Evolutionary conservation across 1,140 invertebrate genomes (phyloP), one percentile per base, ranked within the genome.

Genomic region (Leptinotarsa defecta): DNA sequence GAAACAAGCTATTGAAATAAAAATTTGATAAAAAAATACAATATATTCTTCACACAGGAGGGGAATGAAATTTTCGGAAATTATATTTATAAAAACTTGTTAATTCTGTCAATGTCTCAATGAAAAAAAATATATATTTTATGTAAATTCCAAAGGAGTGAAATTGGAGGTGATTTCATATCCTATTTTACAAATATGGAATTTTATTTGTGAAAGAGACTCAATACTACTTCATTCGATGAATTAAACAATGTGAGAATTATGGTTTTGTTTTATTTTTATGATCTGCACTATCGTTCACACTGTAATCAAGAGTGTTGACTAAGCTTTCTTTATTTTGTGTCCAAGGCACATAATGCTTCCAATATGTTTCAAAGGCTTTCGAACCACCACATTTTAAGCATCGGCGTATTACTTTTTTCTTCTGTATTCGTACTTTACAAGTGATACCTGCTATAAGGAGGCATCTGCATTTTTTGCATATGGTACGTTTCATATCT

Each of bases 401-500:
- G 75, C 88, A 89, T 13, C 76, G 86, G 83, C 85, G 86, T 71
- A 84, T 75, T 48, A 89, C 81, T 74, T 86, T 85, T 75, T 85
- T 86, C 62, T 74, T 86, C 82, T 85, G 87, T 48, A 88, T 84
- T 81, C 86, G 86, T 71, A 87, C 83, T 79, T 82, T 86, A 4
- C 84, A 86, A 34, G 87, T 86, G 70, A 83, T 80, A 15, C 85
- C 85, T 13, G 86, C 75, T 48, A 89, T 79, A 11, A 88, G 82
- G 1, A 87, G 80, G 74, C 85, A 85, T 65, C 84, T 82, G 75
- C 88, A 89, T 77, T 86, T 87, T 78, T 89, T 89, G 76, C 88
- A 89, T 73, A 88, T 82, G 76, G 86, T 86, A 71, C 87, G 83
- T 79, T 89, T 89, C 61, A 89, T 84, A 65, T 87, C 85, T 48